These are phyloP conservation scores for Phalacrocorax aristotelis DNA, from an alignment of 2,113 vertebrate species.

Conservation along the genomic window DNA sequence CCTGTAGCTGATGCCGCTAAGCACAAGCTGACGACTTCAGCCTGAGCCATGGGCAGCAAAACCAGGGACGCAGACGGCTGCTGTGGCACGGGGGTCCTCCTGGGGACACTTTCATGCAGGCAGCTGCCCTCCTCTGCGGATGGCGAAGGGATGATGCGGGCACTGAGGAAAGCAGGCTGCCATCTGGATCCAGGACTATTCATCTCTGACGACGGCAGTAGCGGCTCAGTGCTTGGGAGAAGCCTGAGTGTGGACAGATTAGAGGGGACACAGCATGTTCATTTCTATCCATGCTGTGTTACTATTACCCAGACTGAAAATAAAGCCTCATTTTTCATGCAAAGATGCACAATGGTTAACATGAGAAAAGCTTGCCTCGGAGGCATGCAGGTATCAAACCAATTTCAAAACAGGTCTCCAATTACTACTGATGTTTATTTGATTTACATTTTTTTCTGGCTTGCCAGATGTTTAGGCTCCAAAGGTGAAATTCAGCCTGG, in stretches of 20 bases:
- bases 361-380: conserved; percentile 19
- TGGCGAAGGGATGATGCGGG: background rate
- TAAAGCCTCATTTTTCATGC: conserved; percentile 57
- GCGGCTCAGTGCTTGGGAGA: background rate
- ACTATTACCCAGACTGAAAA: conserved; percentile 20
- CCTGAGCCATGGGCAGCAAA: background rate
- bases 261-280: conserved; percentile 9
- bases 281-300: background rate
- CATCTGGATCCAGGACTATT: conserved; percentile 12
- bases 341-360: conserved; percentile 60
- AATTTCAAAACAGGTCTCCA: background rate
- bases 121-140: background rate
- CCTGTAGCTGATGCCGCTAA: rapidly evolving
- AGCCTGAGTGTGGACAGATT: conserved; percentile 37
- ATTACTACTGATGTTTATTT: conserved; percentile 27
- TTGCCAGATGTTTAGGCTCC: background rate
- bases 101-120: background rate
- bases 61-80: background rate
- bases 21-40: background rate
- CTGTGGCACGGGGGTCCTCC: background rate
- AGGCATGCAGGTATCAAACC: conserved; percentile 46
- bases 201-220: background rate
- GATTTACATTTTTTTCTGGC: conserved; percentile 14
- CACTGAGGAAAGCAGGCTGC: background rate
- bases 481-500: background rate